These are phyloP conservation scores for Aphelinus atriplicis DNA, from an alignment of 1,140 invertebrate genomes.

Conservation along the genomic window DNA sequence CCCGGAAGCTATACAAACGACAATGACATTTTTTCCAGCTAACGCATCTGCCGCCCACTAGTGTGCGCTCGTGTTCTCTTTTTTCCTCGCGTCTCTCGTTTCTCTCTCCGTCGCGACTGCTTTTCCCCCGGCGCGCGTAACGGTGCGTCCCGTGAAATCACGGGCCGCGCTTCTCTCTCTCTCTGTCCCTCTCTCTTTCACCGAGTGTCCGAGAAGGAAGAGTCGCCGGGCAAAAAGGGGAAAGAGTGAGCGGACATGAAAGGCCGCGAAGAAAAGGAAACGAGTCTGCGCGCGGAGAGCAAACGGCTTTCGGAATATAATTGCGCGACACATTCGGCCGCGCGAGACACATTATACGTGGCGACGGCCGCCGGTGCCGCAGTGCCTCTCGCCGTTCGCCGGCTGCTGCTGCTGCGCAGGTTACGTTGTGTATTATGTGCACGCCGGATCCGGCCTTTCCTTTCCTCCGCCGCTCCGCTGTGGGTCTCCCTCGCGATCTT, in stretches of 20 bases:
- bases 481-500: background rate
- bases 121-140: slow-evolving; percentile 9
- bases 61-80: slow-evolving; percentile 14
- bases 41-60: background rate
- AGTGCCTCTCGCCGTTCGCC: background rate
- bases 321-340: background rate
- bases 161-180: background rate
- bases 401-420: background rate
- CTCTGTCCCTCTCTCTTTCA: background rate
- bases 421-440: slow-evolving; percentile 10
- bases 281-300: background rate
- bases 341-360: too few species aligned
- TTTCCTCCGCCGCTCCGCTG: background rate
- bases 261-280: slow-evolving; percentile 22
- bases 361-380: background rate
- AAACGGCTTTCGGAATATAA: slow-evolving; percentile 22
- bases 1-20: slow-evolving; percentile 38
- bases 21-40: slow-evolving; percentile 22
- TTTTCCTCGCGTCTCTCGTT: slow-evolving; percentile 28
- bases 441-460: slow-evolving; percentile 10
- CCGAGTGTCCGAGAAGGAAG: slow-evolving; percentile 16
- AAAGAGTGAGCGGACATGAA: slow-evolving; percentile 5
- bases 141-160: background rate
- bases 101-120: background rate
- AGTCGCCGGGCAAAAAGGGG: slow-evolving; percentile 4